phyloP scores from a whole-genome alignment of 53 echinoderm and acorn worm genomes.

The Mesocentrotus franciscanus region DNA sequence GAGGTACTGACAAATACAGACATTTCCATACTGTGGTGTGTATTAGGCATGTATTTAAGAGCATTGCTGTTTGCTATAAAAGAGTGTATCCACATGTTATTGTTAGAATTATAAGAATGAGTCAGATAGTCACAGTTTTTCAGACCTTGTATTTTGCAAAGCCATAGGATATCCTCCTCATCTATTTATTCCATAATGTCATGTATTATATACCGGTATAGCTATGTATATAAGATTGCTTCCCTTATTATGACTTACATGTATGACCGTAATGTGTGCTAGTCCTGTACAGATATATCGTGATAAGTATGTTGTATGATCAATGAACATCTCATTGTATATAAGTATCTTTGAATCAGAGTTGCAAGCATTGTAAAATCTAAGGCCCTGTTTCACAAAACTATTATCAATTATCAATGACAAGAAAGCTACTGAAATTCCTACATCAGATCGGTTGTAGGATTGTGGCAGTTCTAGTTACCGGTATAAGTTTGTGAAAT shows the following conservation, averaged over 20 bases:
- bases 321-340: neutral
- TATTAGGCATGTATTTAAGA: neutral
- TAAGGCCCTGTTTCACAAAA: neutral
- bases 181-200: slow-evolving; percentile 27
- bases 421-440: neutral
- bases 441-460: neutral
- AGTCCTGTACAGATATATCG: neutral
- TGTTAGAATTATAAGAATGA: neutral
- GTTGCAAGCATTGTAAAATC: neutral
- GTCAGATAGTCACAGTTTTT: neutral
- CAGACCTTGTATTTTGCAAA: neutral
- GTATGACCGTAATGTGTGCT: slow-evolving; percentile 4
- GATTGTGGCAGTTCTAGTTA: neutral
- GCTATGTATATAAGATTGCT: slow-evolving; percentile 16
- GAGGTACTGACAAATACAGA: neutral
- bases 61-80: too few species aligned
- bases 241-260: neutral
- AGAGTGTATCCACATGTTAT: too few species aligned
- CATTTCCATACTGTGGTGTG: neutral
- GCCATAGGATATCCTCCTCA: neutral
- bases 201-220: slow-evolving; percentile 9
- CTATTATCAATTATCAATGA: neutral
- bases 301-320: neutral
- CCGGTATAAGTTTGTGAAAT: neutral
- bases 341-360: neutral